These are phyloP conservation scores for Aurelia sp. DNA, from an alignment of 30 jellyfish, hydroid and myxozoan genomes.

Conservation along the genomic window DNA sequence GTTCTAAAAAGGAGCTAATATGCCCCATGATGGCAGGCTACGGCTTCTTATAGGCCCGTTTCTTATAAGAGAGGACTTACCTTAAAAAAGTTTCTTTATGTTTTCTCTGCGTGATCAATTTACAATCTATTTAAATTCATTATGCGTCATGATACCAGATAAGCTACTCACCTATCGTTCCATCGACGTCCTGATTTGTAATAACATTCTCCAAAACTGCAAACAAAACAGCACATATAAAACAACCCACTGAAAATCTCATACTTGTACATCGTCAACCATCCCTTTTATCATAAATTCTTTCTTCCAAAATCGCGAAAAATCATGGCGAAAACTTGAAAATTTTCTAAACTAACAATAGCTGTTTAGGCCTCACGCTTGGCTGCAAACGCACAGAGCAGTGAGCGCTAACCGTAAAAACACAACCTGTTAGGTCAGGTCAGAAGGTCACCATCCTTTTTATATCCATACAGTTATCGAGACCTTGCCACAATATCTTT, in stretches of 20 bases:
- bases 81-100: neutral
- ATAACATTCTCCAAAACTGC: neutral
- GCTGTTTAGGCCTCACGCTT: slow-evolving; percentile 49
- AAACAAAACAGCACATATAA: slow-evolving; percentile 25
- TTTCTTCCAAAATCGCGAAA: neutral
- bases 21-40: too few species aligned
- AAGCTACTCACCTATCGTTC: slow-evolving; percentile 60
- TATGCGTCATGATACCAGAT: too few species aligned
- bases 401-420: slow-evolving; percentile 52
- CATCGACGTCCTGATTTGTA: slow-evolving; percentile 58
- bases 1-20: too few species aligned
- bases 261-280: slow-evolving; percentile 48
- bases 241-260: slow-evolving; percentile 19
- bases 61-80: too few species aligned
- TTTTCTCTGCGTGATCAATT: neutral
- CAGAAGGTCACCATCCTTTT: slow-evolving; percentile 70
- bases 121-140: too few species aligned
- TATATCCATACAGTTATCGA: slow-evolving; percentile 2
- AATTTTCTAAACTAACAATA: slow-evolving; percentile 15
- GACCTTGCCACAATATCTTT: neutral
- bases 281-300: neutral
- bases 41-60: too few species aligned
- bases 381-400: slow-evolving; percentile 48
- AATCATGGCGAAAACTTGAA: neutral
- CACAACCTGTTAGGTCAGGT: slow-evolving; percentile 52